Evolutionary conservation across 2,797 vertebrate genomes (phyloP), one percentile per base, ranked within the genome.

Genomic region (Lutjanus campechanus): DNA sequence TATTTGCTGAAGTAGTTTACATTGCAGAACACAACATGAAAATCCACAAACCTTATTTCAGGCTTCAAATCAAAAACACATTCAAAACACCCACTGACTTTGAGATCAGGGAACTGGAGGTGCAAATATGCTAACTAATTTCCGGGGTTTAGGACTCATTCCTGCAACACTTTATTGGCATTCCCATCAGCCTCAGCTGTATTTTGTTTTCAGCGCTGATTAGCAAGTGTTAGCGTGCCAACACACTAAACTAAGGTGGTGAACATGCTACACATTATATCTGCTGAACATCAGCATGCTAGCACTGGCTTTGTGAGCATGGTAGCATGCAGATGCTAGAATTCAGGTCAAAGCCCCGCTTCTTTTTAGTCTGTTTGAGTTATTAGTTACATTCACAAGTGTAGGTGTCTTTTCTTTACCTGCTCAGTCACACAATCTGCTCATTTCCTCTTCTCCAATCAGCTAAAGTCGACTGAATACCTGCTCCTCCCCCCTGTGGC

Each of bases 361-460:
- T 17, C 25, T 11, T 16, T 49, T 17, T 16, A 36, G 22, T 62
- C 69, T 62, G 40, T 62, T 66, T 47, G 55, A 70, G 53, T 75
- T 80, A 86, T 85, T 81, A 85, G 82, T 44, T 51, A 5, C 46
- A 88, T 90, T 90, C 85, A 88, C 50, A 69, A 44, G 73, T 69
- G 49, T 79, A 40, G 44, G 62, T 73, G 49, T 55, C 66, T 81
- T 79, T 84, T 81, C 66, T 74, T 69, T 69, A 69, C n/a, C 62
- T 15, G 43, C 60, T 76, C 68, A 40, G 43, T 79, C 56, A 11
- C 71, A 83, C 77, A 85, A 65, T 81, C 79, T 63, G 76, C 77
- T 91, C 73, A 5, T 88, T 85, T 79, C 76, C 70, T 88, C 61
- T 83, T 46, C 46, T 70, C 73, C 88, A 85, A 76, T 88, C 83